Percentiles rank a stretch among this genome's conserved stretches.
These are phyloP conservation scores for Tonatia bakeri DNA, from an alignment of 2,113 vertebrate species.

Conservation along the genomic window DNA sequence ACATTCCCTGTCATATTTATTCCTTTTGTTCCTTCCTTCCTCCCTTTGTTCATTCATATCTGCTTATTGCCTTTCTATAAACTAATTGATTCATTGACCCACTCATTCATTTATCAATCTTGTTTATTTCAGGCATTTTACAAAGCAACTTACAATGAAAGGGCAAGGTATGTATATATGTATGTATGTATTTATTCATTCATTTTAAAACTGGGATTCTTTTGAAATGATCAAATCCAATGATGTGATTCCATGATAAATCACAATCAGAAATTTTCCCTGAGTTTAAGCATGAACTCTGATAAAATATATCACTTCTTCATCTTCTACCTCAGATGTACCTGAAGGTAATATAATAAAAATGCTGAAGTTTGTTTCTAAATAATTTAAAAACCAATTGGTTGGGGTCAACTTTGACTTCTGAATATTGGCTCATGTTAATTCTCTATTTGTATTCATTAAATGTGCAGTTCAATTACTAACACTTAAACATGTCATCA, in stretches of 20 bases:
- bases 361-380: not conserved
- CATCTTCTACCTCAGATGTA: not conserved
- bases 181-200: not conserved
- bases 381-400: not conserved
- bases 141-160: not conserved
- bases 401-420: constrained; percentile 24
- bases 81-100: constrained; percentile 12
- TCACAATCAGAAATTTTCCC: not conserved
- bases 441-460: constrained; percentile 25
- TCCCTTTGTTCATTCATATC: constrained; percentile 13
- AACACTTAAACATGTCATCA: constrained; percentile 43
- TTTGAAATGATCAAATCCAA: not conserved
- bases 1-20: constrained; percentile 14
- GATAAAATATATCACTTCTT: constrained; percentile 14
- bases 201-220: not conserved
- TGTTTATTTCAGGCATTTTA: not conserved
- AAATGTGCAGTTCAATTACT: constrained; percentile 41
- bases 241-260: not conserved
- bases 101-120: not conserved
- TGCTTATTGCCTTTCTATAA: constrained; percentile 39
- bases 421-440: not conserved
- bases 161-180: not conserved
- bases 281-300: not conserved
- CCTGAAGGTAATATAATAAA: not conserved
- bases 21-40: not conserved